Conservation (phyloP, 2,113 vertebrate genomes). For the Brachyistius frenatus region DNA sequence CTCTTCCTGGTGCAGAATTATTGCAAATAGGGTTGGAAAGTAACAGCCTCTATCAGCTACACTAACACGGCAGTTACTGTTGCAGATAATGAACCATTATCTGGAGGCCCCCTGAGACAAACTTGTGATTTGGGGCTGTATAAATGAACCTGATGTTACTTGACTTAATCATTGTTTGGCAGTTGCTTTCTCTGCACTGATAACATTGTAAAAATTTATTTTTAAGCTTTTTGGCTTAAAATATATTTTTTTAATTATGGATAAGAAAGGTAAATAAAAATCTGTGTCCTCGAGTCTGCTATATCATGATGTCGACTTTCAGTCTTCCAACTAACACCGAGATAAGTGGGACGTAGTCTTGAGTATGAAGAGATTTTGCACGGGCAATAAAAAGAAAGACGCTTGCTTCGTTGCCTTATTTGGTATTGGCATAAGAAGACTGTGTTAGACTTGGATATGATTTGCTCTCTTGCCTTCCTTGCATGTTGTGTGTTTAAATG, state of each 20-base stretch:
- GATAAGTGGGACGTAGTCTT: slow-evolving; percentile 25
- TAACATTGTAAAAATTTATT: not conserved
- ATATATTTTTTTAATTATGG: not conserved
- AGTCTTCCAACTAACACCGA: slow-evolving; percentile 32
- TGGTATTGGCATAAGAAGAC: slow-evolving; percentile 72
- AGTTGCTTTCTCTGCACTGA: slow-evolving; percentile 1
- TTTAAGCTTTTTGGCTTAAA: not conserved
- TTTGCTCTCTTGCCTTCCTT: slow-evolving; percentile 50
- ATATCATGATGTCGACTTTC: slow-evolving; percentile 38
- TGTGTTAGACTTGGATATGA: slow-evolving; percentile 61
- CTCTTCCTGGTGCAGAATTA: slow-evolving; percentile 35
- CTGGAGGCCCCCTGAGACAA: slow-evolving; percentile 44
- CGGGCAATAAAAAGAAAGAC: slow-evolving; percentile 59
- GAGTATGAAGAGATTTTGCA: slow-evolving; percentile 55
- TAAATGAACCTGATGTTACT: slow-evolving; percentile 36
- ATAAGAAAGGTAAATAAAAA: slow-evolving; percentile 21
- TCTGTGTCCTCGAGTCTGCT: slow-evolving; percentile 17
- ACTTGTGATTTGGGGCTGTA: slow-evolving; percentile 48
- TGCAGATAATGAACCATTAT: slow-evolving; percentile 61
- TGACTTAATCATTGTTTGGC: slow-evolving; percentile 11
- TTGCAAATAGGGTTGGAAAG: slow-evolving; percentile 35
- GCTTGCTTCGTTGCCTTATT: slow-evolving; percentile 79
- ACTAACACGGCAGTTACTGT: slow-evolving; percentile 50
- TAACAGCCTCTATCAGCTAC: slow-evolving; percentile 41
- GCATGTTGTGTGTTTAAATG: slow-evolving; percentile 71